A percentile compares a stretch with the other conserved stretches of the same genome.
Conservation (phyloP, 92 coral and sea anemone genomes). For the Epizoanthus rinbou region DNA sequence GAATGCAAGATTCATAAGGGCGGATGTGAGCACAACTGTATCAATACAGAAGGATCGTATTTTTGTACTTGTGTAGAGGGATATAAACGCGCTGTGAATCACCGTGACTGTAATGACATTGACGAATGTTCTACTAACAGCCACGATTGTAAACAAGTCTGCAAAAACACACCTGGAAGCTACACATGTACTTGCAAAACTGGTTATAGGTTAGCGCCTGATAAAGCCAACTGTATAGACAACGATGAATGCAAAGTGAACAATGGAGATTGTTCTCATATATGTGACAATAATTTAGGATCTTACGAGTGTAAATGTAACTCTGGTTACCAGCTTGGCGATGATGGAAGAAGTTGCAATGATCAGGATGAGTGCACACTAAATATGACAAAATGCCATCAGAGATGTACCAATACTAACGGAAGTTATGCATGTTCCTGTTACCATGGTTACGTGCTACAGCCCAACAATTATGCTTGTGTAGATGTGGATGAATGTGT, state of each 20-base stretch:
- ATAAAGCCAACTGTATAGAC: slow-evolving; percentile 49
- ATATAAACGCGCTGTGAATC: background rate
- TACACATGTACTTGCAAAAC: slow-evolving; percentile 41
- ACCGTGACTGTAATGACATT: slow-evolving; percentile 17
- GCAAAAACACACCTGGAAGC: slow-evolving; percentile 51
- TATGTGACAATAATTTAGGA: slow-evolving; percentile 17
- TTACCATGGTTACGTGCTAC: slow-evolving; percentile 43
- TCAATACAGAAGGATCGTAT: slow-evolving; percentile 22
- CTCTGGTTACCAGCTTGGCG: slow-evolving; percentile 1
- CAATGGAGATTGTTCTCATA: slow-evolving; percentile 14
- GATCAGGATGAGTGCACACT: slow-evolving; percentile 44
- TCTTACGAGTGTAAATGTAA: slow-evolving; percentile 1
- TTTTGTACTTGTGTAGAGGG: slow-evolving; percentile 37
- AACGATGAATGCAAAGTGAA: slow-evolving; percentile 21
- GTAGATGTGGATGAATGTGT: slow-evolving; percentile 27
- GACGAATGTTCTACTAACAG: slow-evolving; percentile 17
- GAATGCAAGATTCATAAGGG: slow-evolving; percentile 27
- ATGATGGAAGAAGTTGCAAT: slow-evolving; percentile 13
- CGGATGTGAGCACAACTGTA: slow-evolving; percentile 13
- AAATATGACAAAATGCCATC: slow-evolving; percentile 23
- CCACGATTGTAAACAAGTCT: slow-evolving; percentile 6
- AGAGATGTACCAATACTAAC: slow-evolving; percentile 48
- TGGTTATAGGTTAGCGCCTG: slow-evolving; percentile 48
- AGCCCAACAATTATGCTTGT: slow-evolving; percentile 32
- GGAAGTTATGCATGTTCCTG: slow-evolving; percentile 54